A percentile compares a stretch with the other conserved stretches of the same genome.
phyloP scores from a whole-genome alignment of 2,113 vertebrate species.

The Rhombomys opimus region DNA sequence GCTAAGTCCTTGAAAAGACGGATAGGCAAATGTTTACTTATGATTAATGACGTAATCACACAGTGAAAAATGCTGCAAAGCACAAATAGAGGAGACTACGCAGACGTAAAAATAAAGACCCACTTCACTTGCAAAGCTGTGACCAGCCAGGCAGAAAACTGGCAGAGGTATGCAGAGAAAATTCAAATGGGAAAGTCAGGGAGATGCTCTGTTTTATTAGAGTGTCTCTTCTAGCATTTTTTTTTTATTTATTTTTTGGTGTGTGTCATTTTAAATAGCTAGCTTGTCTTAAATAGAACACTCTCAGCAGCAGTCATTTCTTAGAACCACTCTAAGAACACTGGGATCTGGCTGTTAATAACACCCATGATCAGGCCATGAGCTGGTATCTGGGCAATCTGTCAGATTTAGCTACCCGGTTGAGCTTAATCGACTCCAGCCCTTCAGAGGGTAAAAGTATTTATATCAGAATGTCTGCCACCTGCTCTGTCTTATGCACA shows the following conservation, averaged over 20 bases:
- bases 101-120: background rate
- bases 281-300: conserved; percentile 1
- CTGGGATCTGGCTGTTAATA: background rate
- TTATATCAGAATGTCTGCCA: background rate
- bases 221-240: background rate
- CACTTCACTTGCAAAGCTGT: background rate
- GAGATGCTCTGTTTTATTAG: background rate
- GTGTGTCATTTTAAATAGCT: background rate
- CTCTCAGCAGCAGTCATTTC: background rate
- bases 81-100: background rate
- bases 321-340: conserved; percentile 18
- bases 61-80: background rate
- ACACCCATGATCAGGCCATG: background rate
- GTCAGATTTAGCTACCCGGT: conserved; percentile 33
- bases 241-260: background rate
- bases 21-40: background rate
- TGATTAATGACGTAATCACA: conserved; percentile 18
- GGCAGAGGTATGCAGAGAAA: background rate
- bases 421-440: background rate
- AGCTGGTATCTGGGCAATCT: background rate
- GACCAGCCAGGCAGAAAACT: background rate
- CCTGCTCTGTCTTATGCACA: background rate
- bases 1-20: background rate
- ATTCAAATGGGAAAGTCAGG: conserved; percentile 10
- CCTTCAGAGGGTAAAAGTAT: background rate